Evolutionary conservation across 2,797 vertebrate genomes (phyloP).

Genomic region (Acrossocheilus wenchowensis): DNA sequence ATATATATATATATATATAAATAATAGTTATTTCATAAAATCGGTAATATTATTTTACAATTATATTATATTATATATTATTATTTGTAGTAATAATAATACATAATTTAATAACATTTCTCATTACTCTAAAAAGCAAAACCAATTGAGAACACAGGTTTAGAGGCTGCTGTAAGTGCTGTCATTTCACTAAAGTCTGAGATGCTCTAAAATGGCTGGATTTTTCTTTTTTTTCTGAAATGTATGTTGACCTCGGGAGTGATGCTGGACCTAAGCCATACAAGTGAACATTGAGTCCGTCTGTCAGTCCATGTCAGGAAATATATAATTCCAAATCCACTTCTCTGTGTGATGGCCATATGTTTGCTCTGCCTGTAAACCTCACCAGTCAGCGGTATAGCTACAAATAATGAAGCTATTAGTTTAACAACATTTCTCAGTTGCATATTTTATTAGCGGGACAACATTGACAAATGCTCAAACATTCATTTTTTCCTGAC

Average conservation of each 20-base stretch:
- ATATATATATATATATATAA: neutral
- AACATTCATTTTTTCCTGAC: neutral
- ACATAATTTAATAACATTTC: neutral
- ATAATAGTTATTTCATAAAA: neutral
- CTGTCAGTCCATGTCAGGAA: conserved; percentile 8
- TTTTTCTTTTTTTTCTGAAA: neutral
- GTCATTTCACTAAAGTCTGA: neutral
- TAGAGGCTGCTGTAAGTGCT: neutral
- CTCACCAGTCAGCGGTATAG: neutral
- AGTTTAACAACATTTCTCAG: neutral
- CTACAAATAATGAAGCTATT: neutral
- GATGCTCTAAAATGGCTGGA: neutral
- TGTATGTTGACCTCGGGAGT: neutral
- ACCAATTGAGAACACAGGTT: neutral
- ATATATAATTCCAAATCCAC: conserved; percentile 48
- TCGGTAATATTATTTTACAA: neutral
- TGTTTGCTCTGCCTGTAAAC: conserved; percentile 36
- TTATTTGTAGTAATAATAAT: neutral
- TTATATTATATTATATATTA: neutral
- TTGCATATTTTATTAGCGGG: neutral
- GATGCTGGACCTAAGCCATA: neutral
- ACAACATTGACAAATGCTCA: neutral
- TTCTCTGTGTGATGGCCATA: conserved; percentile 42
- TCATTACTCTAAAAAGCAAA: neutral
- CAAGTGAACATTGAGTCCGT: conserved; percentile 4